phyloP scores from a whole-genome alignment of 1,140 invertebrate genomes.

The Formica exsecta region DNA sequence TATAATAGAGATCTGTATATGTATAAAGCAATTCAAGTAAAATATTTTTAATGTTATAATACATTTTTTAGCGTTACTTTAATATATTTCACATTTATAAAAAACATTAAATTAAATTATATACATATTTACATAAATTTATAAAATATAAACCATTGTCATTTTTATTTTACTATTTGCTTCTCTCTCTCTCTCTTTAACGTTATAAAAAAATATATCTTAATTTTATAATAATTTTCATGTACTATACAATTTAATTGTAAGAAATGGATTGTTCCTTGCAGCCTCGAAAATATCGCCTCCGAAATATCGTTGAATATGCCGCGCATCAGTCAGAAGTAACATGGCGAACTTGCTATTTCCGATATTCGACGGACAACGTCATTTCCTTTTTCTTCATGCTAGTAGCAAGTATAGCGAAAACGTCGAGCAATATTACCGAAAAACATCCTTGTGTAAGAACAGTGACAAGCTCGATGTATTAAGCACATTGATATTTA shows the following conservation, averaged over 20 bases:
- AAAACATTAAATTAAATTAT: too few relatives aligned
- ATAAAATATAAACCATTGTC: not conserved
- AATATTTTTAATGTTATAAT: conserved; percentile 1
- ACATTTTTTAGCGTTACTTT: not conserved
- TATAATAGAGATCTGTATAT: not conserved
- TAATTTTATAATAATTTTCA: too few relatives aligned
- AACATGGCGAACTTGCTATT: conserved; percentile 61
- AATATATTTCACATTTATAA: too few relatives aligned
- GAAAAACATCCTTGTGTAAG: not conserved
- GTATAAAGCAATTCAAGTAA: not conserved
- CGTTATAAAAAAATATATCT: not conserved
- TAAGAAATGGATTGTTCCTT: not conserved
- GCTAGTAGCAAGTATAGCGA: not conserved
- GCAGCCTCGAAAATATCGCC: not conserved
- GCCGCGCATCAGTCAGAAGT: conserved; percentile 19
- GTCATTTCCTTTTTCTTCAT: conserved; percentile 63
- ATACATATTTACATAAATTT: conserved; percentile 6
- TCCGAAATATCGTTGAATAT: not conserved
- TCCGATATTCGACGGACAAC: conserved; percentile 42
- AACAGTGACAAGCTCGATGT: too few relatives aligned
- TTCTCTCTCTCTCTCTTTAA: not conserved
- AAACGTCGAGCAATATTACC: not conserved
- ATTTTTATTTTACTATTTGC: not conserved
- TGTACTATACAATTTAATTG: not conserved
- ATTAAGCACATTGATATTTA: not conserved